Evolutionary conservation across 2,888 invertebrate genomes (phyloP).

Genomic region (Brachypalpus laphriformis): DNA sequence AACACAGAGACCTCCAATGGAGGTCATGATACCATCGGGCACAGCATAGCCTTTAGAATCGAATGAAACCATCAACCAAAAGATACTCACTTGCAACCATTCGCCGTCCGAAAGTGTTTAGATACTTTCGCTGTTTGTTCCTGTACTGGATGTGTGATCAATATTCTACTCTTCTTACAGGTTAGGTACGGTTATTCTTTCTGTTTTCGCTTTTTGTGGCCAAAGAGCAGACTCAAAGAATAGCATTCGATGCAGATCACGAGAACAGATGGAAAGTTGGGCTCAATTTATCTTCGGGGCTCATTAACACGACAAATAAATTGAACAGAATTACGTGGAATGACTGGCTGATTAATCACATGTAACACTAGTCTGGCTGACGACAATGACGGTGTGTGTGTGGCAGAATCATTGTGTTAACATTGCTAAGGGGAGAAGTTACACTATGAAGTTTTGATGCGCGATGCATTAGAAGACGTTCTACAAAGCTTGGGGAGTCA

Average conservation of each 20-base stretch:
- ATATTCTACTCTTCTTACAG: constrained; percentile 52
- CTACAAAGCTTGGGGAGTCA: too few relatives aligned
- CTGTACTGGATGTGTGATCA: constrained; percentile 49
- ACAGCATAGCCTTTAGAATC: constrained; percentile 36
- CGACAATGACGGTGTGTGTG: neutral
- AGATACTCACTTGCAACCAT: constrained; percentile 18
- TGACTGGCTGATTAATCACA: constrained; percentile 28
- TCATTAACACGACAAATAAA: constrained; percentile 29
- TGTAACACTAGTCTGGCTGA: neutral
- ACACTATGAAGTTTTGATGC: neutral
- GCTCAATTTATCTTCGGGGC: constrained; percentile 34
- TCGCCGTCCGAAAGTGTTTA: constrained; percentile 50
- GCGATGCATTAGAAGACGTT: too few relatives aligned
- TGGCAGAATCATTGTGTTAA: neutral
- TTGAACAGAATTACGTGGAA: constrained; percentile 31
- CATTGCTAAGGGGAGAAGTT: constrained; percentile 4
- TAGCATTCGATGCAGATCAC: constrained; percentile 50
- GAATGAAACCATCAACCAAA: constrained; percentile 44
- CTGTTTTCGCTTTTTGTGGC: neutral
- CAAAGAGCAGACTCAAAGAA: neutral
- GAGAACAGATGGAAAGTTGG: constrained; percentile 49
- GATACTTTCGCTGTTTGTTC: constrained; percentile 65
- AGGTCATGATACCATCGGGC: constrained; percentile 56
- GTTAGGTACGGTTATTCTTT: too few relatives aligned
- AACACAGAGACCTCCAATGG: constrained; percentile 40